These are phyloP conservation scores for Chaetogeoica ovagalla DNA, from an alignment of 2,888 invertebrate genomes.

Conservation along the genomic window DNA sequence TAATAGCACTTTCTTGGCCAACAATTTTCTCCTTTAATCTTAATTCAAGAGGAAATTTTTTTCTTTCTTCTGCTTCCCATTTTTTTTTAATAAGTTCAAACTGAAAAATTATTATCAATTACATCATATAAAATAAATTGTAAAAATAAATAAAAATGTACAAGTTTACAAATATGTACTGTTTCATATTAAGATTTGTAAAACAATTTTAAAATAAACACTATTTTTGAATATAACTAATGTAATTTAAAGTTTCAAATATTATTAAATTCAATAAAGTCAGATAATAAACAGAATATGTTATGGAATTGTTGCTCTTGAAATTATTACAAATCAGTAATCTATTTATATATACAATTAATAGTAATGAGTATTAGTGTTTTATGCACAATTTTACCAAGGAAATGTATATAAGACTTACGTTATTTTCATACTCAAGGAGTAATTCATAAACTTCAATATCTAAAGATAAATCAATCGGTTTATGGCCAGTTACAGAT, in stretches of 20 bases:
- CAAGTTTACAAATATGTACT: too few relatives aligned
- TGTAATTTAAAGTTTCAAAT: conserved; percentile 34
- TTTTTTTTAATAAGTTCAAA: conserved; percentile 60
- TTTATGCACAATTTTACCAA: background rate
- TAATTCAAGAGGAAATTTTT: conserved; percentile 81
- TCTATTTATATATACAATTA: too few relatives aligned
- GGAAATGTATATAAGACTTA: background rate
- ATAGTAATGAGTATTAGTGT: too few relatives aligned
- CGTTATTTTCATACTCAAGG: conserved; percentile 29
- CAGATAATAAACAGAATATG: background rate
- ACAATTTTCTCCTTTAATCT: conserved; percentile 80
- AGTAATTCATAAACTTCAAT: conserved; percentile 69
- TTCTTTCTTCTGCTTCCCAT: conserved; percentile 76
- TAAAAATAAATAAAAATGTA: too few relatives aligned
- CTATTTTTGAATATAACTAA: conserved; percentile 54
- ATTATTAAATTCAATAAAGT: background rate
- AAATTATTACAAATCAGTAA: too few relatives aligned
- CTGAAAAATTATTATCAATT: conserved; percentile 46
- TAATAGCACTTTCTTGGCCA: conserved; percentile 82
- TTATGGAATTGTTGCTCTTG: too few relatives aligned
- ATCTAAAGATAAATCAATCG: conserved; percentile 74
- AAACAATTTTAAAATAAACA: too few relatives aligned
- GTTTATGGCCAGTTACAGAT: conserved; percentile 77
- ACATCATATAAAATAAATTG: background rate
- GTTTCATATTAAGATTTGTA: too few relatives aligned